Conservation (phyloP, 2,797 vertebrate species). For the Malacoraja senta region DNA sequence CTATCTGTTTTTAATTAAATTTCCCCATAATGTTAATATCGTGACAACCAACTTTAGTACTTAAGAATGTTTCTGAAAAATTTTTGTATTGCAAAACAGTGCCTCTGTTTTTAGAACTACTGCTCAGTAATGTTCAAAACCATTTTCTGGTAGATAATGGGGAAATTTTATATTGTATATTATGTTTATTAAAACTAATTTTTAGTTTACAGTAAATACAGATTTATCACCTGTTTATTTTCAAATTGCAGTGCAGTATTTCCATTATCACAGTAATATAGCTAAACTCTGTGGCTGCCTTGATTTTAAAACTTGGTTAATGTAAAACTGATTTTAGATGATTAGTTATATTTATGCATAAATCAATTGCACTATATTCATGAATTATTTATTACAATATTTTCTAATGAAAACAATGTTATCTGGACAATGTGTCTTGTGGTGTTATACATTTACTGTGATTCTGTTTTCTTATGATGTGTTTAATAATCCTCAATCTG, state of each 20-base stretch:
- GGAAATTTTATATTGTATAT: constrained; percentile 75
- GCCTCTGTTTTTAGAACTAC: constrained; percentile 84
- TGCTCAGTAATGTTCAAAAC: constrained; percentile 72
- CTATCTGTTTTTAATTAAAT: constrained; percentile 19
- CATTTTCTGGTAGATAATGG: constrained; percentile 78
- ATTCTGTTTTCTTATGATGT: constrained; percentile 71
- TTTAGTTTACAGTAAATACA: constrained; percentile 70
- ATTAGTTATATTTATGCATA: constrained; percentile 94
- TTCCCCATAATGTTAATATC: constrained; percentile 33
- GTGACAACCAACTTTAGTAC: constrained; percentile 35
- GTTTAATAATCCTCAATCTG: constrained; percentile 73
- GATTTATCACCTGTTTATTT: constrained; percentile 62
- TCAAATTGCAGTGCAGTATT: constrained; percentile 75
- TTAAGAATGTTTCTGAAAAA: constrained; percentile 71
- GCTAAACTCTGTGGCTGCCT: constrained; percentile 72
- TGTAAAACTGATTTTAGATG: constrained; percentile 72
- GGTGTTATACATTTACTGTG: constrained; percentile 77
- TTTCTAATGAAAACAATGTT: constrained; percentile 76
- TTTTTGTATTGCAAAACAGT: constrained; percentile 74
- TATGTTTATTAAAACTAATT: constrained; percentile 67
- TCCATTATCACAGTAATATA: constrained; percentile 73
- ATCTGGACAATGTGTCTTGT: constrained; percentile 66
- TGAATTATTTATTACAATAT: constrained; percentile 78
- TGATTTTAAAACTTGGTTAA: constrained; percentile 76
- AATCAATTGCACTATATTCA: constrained; percentile 96